Evolutionary conservation across 2,113 vertebrate genomes (phyloP), one percentile per base, ranked within the genome.

Genomic region (Saimiri boliviensis): DNA sequence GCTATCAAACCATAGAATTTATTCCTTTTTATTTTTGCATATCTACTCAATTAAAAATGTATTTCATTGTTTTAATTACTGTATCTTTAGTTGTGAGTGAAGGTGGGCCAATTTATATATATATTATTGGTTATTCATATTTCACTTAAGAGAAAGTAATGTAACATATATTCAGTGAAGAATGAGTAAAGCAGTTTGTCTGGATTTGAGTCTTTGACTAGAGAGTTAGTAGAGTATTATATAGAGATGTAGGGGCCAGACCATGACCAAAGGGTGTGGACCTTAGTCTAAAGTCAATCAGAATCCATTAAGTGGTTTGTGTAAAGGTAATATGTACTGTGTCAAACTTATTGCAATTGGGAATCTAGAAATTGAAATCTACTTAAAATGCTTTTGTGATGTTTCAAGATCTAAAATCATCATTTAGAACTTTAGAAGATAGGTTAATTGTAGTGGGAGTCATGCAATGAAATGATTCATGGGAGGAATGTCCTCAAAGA

Each of bases 81-180:
- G 4, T 37, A 71, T 63, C 19, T 95, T 58, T 79, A 47, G 49
- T 85, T 80, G 25, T 89, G 60, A 83, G 25, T 91, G 45, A 93
- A 5, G 8, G 82, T 93, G 32, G 74, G 23, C 30, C 3, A 4
- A 76, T 54, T 47, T 93, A 77, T 42, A 4, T 13, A 4, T 17
- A 14, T 81, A 63, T 87, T 85, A 80, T 49, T 60, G 1, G 4
- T 68, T 54, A 19, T 83, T 82, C 16, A 5, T 80, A 84, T 68
- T 81, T 94, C 10, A 74, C 42, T 87, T 74, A 80, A 25, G 25
- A 84, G n/a, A 70, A 60, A 93, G 52, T 92, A 76, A 81, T 94
- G 1, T 63, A 79, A 73, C n/a, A 56, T 80, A 88, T 68, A 52
- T 68, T 80, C 21, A 68, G 71, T 35, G 84, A 73, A 56, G 3